Percentiles rank a stretch among this genome's conserved stretches.
phyloP scores from a whole-genome alignment of 2,113 vertebrate genomes.

The Tragulus kanchil region DNA sequence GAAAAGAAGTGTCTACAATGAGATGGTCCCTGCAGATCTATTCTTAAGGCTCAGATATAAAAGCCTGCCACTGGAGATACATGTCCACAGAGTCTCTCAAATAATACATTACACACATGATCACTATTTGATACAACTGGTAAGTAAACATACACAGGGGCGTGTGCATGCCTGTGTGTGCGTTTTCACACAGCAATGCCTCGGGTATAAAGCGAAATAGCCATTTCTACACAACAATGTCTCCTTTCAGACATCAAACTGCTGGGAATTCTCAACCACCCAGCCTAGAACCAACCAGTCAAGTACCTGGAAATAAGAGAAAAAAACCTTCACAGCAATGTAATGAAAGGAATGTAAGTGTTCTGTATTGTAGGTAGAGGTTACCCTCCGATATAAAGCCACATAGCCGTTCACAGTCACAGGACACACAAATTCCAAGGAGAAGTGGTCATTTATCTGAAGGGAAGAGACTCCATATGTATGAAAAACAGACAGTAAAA shows the following conservation, averaged over 20 bases:
- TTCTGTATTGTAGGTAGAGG: background rate
- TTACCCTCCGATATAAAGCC: slow-evolving; percentile 18
- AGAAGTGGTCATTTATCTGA: slow-evolving; percentile 32
- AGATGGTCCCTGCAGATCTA: background rate
- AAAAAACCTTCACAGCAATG: slow-evolving; percentile 22
- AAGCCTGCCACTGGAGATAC: background rate
- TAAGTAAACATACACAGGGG: background rate
- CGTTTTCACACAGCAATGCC: background rate
- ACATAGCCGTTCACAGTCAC: slow-evolving; percentile 30
- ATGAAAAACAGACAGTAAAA: slow-evolving; percentile 25
- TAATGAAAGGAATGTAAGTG: slow-evolving; percentile 16
- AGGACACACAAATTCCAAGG: background rate
- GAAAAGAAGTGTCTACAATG: background rate
- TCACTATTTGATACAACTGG: background rate
- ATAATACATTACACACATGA: background rate
- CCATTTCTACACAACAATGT: background rate
- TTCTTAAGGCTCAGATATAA: background rate
- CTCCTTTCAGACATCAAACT: background rate
- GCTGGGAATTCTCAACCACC: background rate
- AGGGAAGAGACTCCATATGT: background rate
- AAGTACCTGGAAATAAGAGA: background rate
- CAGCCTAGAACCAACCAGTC: background rate
- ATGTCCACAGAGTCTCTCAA: background rate
- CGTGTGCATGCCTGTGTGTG: background rate
- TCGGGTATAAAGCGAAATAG: too few relatives aligned